A percentile compares a stretch with the other conserved stretches of the same genome.
Conservation (phyloP, 2,113 vertebrate genomes). For the Hippocampus abdominalis region DNA sequence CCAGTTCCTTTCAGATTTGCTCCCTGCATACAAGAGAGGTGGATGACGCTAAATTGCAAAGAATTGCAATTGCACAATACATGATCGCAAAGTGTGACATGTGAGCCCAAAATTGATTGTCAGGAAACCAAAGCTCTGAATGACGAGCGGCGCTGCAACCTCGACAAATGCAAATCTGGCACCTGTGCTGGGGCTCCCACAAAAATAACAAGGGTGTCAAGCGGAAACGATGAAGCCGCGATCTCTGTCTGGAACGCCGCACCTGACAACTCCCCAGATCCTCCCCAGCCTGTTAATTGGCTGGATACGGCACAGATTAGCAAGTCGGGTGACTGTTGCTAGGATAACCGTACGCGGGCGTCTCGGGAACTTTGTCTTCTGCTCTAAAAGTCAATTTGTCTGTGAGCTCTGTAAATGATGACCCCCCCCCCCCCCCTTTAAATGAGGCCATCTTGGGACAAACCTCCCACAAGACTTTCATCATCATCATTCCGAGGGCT, state of each 20-base stretch:
- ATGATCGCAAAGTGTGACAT: no score
- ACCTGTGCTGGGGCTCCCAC: constrained; percentile 24
- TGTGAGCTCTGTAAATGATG: constrained; percentile 5
- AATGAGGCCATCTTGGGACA: constrained; percentile 26
- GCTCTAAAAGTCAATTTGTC: constrained; percentile 26
- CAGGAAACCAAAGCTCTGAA: not conserved
- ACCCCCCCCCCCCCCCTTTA: constrained; percentile 12
- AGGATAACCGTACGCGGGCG: constrained; percentile 47
- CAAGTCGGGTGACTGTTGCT: constrained; percentile 42
- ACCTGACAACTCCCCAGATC: constrained; percentile 3
- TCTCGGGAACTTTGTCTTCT: constrained; percentile 29
- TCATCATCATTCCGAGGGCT: constrained; percentile 31
- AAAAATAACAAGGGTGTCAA: constrained; percentile 31
- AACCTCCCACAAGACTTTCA: constrained; percentile 33
- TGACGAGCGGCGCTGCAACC: constrained; percentile 37
- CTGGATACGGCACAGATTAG: constrained; percentile 55
- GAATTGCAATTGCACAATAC: no score
- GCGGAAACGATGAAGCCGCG: constrained; percentile 35
- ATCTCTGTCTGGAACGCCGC: constrained; percentile 22
- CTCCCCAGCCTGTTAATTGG: constrained; percentile 49
- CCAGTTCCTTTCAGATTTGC: no score
- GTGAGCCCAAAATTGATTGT: no score
- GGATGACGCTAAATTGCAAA: no score
- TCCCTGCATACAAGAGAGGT: no score
- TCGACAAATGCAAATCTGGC: constrained; percentile 41